phyloP scores from a whole-genome alignment of 2,797 vertebrate species.

The Amazona finschi region DNA sequence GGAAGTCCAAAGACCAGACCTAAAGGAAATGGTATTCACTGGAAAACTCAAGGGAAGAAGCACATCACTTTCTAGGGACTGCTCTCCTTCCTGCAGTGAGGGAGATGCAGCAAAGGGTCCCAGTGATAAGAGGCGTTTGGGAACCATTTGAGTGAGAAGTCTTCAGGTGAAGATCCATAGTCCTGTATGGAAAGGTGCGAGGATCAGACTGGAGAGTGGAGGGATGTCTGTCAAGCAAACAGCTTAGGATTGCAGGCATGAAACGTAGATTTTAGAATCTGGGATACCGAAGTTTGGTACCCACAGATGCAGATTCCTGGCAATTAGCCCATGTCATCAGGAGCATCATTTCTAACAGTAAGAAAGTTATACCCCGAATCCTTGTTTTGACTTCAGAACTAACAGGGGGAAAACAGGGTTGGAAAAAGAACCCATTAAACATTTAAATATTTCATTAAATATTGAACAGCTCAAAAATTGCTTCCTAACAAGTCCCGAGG shows the following conservation, averaged over 20 bases:
- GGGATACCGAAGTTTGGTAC: fast-evolving
- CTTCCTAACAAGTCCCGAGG: conserved; percentile 65
- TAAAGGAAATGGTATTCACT: not conserved
- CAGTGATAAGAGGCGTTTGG: fast-evolving
- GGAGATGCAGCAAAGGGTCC: not conserved
- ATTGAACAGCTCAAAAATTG: conserved; percentile 70
- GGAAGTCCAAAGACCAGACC: not conserved
- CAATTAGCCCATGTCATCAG: not conserved
- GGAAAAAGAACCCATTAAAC: conserved; percentile 64
- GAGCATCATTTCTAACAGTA: not conserved
- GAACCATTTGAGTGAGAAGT: not conserved
- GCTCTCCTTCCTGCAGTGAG: too few species aligned
- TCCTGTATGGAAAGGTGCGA: not conserved
- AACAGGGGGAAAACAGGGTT: conserved; percentile 15
- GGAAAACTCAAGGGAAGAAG: not conserved
- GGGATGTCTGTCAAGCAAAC: not conserved
- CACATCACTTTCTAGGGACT: too few species aligned
- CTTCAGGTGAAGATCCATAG: not conserved
- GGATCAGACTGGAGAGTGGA: not conserved
- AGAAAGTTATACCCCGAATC: not conserved
- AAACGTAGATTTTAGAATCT: not conserved
- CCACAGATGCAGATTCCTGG: fast-evolving
- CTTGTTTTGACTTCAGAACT: not conserved
- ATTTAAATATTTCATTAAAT: conserved; percentile 74
- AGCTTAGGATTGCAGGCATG: not conserved